Evolutionary conservation across 2,888 invertebrate genomes (phyloP), one percentile per base, ranked within the genome.

Genomic region (Aethes cnicana): DNA sequence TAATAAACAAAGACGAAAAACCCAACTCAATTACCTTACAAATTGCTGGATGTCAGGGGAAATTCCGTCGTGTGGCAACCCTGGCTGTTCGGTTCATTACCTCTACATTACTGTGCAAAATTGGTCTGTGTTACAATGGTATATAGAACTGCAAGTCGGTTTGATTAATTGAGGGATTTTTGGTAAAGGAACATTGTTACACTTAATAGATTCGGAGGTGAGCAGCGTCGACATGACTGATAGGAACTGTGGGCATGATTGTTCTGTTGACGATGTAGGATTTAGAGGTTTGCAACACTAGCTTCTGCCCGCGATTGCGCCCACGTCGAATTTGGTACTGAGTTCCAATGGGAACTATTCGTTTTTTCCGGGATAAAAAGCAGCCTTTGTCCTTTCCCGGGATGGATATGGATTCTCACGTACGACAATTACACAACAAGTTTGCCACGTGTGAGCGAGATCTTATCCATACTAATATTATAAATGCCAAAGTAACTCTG

Each of bases 141-240:
- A 30, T n/a, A n/a, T 37, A 50, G 3, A 11, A 28, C 43, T 43
- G 30, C 26, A 33, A 42, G 11, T 35, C 8, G 17, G 4, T 9
- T 25, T 41, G 41, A 41, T 18, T 35, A 26, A 35, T 42, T 35
- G 48, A 4, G 5, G 33, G 35, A 26, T 26, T 42, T 42, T 32
- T 14, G 20, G 16, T n/a, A 25, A 21, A 32, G 32, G 17, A 20
- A 12, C 8, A 36, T 11, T 20, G 35, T 18, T 9, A 7, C 43
- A 36, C 21, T 21, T 43, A 36, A 43, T 18, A 44, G 30, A 43
- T 50, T 30, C 30, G 43, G 30, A 36, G 43, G 36, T 49, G 21
- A 26, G 35, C 28, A n/a, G 23, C 21, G 4, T 28, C 12, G 50
- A 44, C 44, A 30, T 30, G 37, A 50, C 3, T 23, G 12, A 44